phyloP scores from a whole-genome alignment of 1,140 invertebrate genomes.

The Lepidurus packardi region DNA sequence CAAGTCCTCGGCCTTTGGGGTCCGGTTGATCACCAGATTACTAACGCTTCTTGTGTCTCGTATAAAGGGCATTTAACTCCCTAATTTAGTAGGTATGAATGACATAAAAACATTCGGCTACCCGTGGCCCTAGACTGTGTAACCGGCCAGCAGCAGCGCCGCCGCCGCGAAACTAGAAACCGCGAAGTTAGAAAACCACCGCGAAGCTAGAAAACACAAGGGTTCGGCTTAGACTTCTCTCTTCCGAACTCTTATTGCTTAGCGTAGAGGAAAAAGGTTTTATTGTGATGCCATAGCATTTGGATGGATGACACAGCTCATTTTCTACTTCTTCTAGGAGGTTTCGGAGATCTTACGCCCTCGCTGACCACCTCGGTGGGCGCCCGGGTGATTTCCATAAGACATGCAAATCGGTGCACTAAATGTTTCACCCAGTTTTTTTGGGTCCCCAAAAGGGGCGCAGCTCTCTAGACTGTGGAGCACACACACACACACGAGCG shows the following conservation, averaged over 20 bases:
- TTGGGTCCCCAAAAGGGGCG: neutral
- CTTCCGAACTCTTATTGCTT: neutral
- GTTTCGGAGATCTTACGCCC: neutral
- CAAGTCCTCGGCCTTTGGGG: neutral
- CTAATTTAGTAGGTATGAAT: constrained; percentile 11
- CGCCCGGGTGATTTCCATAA: neutral
- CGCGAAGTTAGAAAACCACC: neutral
- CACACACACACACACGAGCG: too few species aligned
- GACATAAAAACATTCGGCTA: neutral
- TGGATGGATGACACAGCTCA: neutral
- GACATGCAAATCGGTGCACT: constrained; percentile 10
- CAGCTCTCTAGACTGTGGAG: neutral
- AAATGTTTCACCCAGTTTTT: neutral
- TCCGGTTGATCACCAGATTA: neutral
- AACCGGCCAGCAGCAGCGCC: neutral
- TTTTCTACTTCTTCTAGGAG: neutral
- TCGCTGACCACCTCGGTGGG: neutral
- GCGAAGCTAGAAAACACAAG: neutral
- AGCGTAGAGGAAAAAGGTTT: neutral
- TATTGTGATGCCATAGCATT: neutral
- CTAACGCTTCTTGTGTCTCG: neutral
- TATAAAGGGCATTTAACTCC: neutral
- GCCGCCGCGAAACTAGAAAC: neutral
- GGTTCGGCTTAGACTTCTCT: too few species aligned
- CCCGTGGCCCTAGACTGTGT: neutral